Evolutionary conservation across 2,113 vertebrate species (phyloP).

Genomic region (Tupaia tana): DNA sequence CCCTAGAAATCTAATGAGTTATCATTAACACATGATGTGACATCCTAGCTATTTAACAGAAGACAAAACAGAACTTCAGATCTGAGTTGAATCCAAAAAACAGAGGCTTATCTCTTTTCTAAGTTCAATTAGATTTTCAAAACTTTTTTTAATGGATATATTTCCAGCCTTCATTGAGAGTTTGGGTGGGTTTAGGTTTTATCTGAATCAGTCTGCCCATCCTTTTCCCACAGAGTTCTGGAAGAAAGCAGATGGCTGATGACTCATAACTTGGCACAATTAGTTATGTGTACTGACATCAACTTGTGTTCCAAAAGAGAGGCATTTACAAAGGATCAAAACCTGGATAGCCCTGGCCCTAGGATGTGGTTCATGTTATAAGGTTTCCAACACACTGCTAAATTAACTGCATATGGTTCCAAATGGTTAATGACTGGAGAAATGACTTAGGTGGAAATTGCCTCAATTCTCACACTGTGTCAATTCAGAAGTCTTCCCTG

Average conservation of each 20-base stretch:
- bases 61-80: constrained; percentile 23
- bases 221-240: constrained; percentile 60
- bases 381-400: constrained; percentile 14
- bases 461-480: neutral
- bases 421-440: constrained; percentile 1
- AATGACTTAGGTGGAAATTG: constrained; percentile 24
- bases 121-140: constrained; percentile 15
- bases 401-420: constrained; percentile 23
- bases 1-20: neutral
- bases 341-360: constrained; percentile 8
- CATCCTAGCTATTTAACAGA: neutral
- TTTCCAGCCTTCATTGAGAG: constrained; percentile 45
- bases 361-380: neutral
- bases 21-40: neutral
- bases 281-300: constrained; percentile 63
- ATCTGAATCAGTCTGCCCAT: constrained; percentile 60
- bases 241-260: constrained; percentile 48
- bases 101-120: constrained; percentile 11
- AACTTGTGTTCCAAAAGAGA: constrained; percentile 60
- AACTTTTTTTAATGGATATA: constrained; percentile 4
- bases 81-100: constrained; percentile 27
- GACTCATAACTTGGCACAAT: constrained; percentile 63
- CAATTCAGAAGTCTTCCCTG: constrained; percentile 33
- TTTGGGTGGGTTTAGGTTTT: constrained; percentile 61
- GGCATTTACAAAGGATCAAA: constrained; percentile 54